Evolutionary conservation across 1,140 invertebrate genomes (phyloP).

Genomic region (Conus ventricosus): DNA sequence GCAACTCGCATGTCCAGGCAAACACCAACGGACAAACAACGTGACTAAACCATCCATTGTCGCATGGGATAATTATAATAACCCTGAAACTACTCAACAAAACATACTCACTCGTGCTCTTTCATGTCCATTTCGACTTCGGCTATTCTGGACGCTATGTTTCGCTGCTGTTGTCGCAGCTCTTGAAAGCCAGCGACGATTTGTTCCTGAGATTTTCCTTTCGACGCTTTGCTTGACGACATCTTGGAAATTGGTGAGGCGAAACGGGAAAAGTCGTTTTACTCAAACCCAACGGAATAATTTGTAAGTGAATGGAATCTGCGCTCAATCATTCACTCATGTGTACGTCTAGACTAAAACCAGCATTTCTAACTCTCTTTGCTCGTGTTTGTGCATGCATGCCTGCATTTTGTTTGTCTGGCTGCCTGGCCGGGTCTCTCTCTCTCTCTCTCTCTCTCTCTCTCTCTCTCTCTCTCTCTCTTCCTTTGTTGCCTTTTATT

Average conservation of each 20-base stretch:
- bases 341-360: background rate
- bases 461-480: too few relatives aligned
- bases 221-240: slow-evolving; percentile 35
- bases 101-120: slow-evolving; percentile 90
- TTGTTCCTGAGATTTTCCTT: slow-evolving; percentile 80
- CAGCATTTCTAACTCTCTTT: too few relatives aligned
- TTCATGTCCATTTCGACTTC: slow-evolving; percentile 95
- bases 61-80: background rate
- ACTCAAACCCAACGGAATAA: background rate
- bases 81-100: background rate
- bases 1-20: background rate
- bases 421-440: too few relatives aligned
- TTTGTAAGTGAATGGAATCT: background rate
- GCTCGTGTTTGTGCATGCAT: too few relatives aligned
- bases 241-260: slow-evolving; percentile 3
- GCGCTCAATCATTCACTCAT: background rate
- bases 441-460: too few relatives aligned
- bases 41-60: background rate
- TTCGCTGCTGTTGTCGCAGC: slow-evolving; percentile 89
- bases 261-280: background rate
- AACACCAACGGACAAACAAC: background rate
- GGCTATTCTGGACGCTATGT: slow-evolving; percentile 88
- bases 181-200: slow-evolving; percentile 90
- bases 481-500: too few relatives aligned
- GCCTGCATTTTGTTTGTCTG: too few relatives aligned